Base-by-base conservation (phyloP, 1,140 invertebrate genomes). In the Drosophila sucinea region DNA sequence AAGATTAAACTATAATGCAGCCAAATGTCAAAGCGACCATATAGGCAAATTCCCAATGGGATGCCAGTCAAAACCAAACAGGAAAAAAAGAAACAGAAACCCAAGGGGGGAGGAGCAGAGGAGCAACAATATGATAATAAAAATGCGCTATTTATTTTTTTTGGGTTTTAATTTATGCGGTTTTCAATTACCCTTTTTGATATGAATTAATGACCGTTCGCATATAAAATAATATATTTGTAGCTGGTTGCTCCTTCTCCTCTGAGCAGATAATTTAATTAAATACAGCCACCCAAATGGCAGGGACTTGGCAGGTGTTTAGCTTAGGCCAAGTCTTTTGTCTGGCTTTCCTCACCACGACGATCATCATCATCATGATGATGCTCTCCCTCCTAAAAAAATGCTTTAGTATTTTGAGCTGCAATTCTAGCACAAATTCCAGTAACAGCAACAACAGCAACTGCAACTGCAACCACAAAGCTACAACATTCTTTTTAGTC, bases 1-100 rank as follows among this genome's bases (percentile, higher is more conserved):
- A 89, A 90, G 84, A 89, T 89, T 89, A 89, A 89, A 89, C 85
- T 89, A 90, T 89, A 89, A 89, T 89, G 84, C 85, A 84, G 85
- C 60, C 84, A 89, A 89, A 89, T 89, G 85, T 89, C 84, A 84
- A 86, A 85, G 66, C 81, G 54, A 25, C 44, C 17, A 7, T 25
- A 11, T 47, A 23, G 23, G 47, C 64, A 70, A 33, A 78, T 80
- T 83, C 73, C 84, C 80, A 72, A 60, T 61, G 69, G 81, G 61
- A 67, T 73, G 64, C 60, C 60, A 70, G 57, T 41, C 64, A 64
- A 41, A 54, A 40, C 41, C 33, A 54, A 38, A 58, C 47, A 38
- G 35, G 33, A 41, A 67, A 55, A 76, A 82, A 81, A 82, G 82
- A 67, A 70, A 32, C 1, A n/a, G 58, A 62, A 67, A 76, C 69